phyloP scores from a whole-genome alignment of 35 echinoderm and acorn worm species.

The Diadema setosum region DNA sequence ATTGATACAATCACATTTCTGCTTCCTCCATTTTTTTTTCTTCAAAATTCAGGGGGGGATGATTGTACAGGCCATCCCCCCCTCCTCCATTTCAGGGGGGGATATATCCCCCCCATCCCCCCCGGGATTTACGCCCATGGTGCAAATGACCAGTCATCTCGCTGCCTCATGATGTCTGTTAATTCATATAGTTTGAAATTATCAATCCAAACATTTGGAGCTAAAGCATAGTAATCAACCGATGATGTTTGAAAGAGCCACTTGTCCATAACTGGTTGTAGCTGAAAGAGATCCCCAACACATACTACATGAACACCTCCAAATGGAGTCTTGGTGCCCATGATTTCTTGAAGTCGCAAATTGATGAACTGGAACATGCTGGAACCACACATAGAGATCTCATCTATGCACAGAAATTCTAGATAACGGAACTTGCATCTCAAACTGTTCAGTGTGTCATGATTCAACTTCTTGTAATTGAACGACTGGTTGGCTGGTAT shows the following conservation, averaged over 20 bases:
- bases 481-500: neutral
- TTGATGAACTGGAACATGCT: neutral
- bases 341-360: constrained; percentile 2
- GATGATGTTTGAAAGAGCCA: constrained; percentile 5
- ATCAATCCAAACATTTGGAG: neutral
- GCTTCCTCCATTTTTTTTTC: no score
- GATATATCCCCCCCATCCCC: no score
- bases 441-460: neutral
- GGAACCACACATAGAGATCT: constrained; percentile 42
- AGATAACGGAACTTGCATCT: neutral
- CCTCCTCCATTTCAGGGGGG: neutral
- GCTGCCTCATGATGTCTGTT: constrained; percentile 24
- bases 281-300: constrained; percentile 46
- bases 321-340: neutral
- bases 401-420: no score
- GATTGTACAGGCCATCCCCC: constrained; percentile 26
- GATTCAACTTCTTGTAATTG: neutral
- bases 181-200: constrained; percentile 16
- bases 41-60: no score
- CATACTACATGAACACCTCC: constrained; percentile 21
- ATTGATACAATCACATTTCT: no score
- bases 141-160: constrained; percentile 29
- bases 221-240: neutral
- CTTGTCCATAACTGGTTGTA: constrained; percentile 25
- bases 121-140: neutral